A percentile compares a stretch with the other conserved stretches of the same genome.
Evolutionary conservation across 1,140 invertebrate genomes (phyloP).

Genomic region (Galleria mellonella): DNA sequence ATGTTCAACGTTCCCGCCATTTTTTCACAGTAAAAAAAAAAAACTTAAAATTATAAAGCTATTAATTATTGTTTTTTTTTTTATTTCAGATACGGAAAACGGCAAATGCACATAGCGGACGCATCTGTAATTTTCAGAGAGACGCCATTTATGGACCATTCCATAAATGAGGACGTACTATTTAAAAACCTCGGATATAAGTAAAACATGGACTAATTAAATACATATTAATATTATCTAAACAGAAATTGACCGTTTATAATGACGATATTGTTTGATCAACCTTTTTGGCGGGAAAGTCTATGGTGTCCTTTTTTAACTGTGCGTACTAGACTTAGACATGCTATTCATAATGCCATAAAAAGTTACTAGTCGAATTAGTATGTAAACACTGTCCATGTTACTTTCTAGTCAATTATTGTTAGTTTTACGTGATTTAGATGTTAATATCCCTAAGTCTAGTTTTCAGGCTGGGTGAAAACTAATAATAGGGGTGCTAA

Average conservation of each 20-base stretch:
- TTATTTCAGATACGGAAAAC: conserved; percentile 56
- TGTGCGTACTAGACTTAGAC: not conserved
- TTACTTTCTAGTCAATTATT: conserved; percentile 33
- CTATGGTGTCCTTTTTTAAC: not conserved
- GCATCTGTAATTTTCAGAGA: conserved; percentile 60
- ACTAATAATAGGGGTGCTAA: conserved; percentile 20
- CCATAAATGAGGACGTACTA: conserved; percentile 36
- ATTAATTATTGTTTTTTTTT: conserved; percentile 5
- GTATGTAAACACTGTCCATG: too few relatives aligned
- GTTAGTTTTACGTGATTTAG: conserved; percentile 5
- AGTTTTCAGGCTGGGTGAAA: conserved; percentile 49
- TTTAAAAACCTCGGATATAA: conserved; percentile 55
- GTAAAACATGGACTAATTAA: conserved; percentile 19
- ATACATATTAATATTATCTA: not conserved
- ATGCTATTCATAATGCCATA: conserved; percentile 9
- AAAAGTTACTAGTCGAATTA: not conserved
- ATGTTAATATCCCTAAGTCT: conserved; percentile 8
- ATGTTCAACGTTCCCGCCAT: too few relatives aligned
- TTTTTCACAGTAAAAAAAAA: too few relatives aligned
- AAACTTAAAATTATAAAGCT: not conserved
- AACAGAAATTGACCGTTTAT: not conserved
- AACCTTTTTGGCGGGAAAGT: conserved; percentile 1
- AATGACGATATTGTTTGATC: not conserved
- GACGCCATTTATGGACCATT: conserved; percentile 48
- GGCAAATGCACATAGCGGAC: conserved; percentile 64